A percentile compares a stretch with the other conserved stretches of the same genome.
Evolutionary conservation across 2,113 vertebrate genomes (phyloP).

Genomic region (Uria lomvia): DNA sequence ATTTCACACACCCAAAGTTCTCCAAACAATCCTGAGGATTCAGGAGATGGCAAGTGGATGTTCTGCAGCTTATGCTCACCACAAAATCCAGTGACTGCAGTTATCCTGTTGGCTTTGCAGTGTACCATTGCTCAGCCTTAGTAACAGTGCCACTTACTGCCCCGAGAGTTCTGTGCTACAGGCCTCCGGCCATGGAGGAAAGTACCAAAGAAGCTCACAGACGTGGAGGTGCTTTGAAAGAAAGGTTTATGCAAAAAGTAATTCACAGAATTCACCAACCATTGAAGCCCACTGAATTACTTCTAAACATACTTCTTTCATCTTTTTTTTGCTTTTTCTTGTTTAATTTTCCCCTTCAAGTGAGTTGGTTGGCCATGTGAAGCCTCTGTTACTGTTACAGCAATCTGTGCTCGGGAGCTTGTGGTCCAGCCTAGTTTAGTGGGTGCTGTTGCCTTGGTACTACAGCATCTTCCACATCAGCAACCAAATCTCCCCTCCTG

Average conservation of each 20-base stretch:
- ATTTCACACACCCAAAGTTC: background rate
- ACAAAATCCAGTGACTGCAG: background rate
- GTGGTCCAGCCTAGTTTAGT: background rate
- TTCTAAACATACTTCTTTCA: background rate
- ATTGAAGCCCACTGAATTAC: background rate
- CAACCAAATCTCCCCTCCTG: background rate
- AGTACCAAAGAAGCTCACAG: background rate
- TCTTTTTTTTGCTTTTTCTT: background rate
- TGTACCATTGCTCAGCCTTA: background rate
- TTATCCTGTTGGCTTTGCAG: background rate
- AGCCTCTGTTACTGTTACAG: background rate
- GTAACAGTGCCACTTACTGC: background rate
- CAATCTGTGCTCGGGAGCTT: background rate
- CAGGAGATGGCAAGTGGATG: background rate
- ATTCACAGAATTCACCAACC: background rate
- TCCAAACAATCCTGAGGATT: background rate
- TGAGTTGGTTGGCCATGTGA: rapidly evolving
- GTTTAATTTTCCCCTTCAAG: background rate
- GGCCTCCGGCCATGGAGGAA: background rate
- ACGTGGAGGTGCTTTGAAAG: background rate
- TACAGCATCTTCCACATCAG: background rate
- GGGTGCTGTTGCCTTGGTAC: background rate
- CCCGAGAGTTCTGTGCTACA: rapidly evolving
- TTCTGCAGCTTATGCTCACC: background rate
- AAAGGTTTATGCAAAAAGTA: background rate